phyloP scores from a whole-genome alignment of 2,888 invertebrate species.

The Invenusta paracnida region DNA sequence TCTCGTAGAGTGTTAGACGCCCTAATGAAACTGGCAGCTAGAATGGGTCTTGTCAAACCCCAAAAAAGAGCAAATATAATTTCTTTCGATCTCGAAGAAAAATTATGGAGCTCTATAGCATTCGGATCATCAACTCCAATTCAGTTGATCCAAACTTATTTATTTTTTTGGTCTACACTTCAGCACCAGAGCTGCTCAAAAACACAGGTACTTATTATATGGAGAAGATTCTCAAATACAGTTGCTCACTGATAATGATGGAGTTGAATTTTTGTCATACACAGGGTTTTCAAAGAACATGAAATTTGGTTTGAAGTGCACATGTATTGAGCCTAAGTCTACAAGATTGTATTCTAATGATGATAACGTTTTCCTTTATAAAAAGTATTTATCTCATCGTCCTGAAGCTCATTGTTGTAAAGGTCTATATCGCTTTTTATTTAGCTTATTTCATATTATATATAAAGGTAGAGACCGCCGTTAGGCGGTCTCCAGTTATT shows the following conservation, averaged over 20 bases:
- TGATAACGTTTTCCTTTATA: background rate
- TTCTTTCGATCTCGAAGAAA: conserved; percentile 16
- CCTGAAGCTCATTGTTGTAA: conserved; percentile 21
- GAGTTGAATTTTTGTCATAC: conserved; percentile 16
- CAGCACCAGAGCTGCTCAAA: conserved; percentile 16
- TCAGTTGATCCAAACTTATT: conserved; percentile 1
- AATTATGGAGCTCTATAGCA: conserved; percentile 8
- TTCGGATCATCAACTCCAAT: conserved; percentile 14
- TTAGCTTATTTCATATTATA: too few relatives aligned
- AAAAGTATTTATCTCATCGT: conserved; percentile 29
- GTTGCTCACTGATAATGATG: conserved; percentile 26
- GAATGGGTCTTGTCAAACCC: conserved; percentile 20
- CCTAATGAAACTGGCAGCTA: background rate
- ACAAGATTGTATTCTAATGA: conserved; percentile 17
- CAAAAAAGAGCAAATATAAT: conserved; percentile 26
- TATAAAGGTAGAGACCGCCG: too few relatives aligned
- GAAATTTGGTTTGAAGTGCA: conserved; percentile 23
- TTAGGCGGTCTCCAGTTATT: too few relatives aligned
- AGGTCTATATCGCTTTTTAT: background rate
- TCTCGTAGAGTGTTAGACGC: conserved; percentile 4
- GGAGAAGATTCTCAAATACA: conserved; percentile 26
- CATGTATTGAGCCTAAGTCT: conserved; percentile 23
- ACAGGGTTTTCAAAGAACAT: conserved; percentile 22
- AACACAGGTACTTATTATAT: conserved; percentile 25
- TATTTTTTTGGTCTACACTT: conserved; percentile 29